Evolutionary conservation across 2,113 vertebrate genomes (phyloP).

Genomic region (Actinemys pallida): DNA sequence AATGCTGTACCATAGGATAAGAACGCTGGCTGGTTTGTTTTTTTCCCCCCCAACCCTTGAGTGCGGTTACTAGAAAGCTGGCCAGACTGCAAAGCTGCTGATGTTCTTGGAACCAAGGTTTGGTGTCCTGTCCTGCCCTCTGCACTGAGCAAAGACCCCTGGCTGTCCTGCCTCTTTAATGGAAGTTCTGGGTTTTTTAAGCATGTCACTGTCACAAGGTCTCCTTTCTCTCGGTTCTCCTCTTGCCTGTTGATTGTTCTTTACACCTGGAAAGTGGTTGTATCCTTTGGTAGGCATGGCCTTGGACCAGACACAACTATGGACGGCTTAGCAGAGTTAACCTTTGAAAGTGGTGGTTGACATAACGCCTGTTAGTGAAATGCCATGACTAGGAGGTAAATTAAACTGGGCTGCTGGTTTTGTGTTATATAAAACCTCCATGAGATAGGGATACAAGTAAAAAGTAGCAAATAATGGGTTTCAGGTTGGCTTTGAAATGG

Average conservation of each 20-base stretch:
- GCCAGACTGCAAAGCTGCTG: rapidly evolving
- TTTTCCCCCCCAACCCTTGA: too few species aligned
- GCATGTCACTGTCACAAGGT: rapidly evolving
- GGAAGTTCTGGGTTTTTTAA: background rate
- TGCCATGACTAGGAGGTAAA: rapidly evolving
- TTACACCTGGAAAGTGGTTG: rapidly evolving
- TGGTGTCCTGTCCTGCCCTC: background rate
- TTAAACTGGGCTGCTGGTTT: background rate
- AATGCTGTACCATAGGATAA: background rate
- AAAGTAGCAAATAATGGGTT: rapidly evolving
- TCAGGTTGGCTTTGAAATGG: rapidly evolving
- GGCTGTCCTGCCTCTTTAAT: background rate
- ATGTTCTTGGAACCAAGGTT: background rate
- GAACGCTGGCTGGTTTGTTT: background rate
- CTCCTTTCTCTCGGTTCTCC: background rate
- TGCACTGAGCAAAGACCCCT: background rate
- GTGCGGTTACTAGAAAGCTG: background rate
- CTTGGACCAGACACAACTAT: background rate
- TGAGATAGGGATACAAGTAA: rapidly evolving
- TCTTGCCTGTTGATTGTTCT: rapidly evolving
- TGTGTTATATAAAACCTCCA: rapidly evolving
- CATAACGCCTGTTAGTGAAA: rapidly evolving
- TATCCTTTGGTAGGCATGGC: rapidly evolving
- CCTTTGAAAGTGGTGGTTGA: background rate
- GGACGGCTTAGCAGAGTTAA: background rate